These are phyloP conservation scores for Phrynocephalus guinanensis DNA, from an alignment of 2,797 vertebrate species.

Conservation along the genomic window DNA sequence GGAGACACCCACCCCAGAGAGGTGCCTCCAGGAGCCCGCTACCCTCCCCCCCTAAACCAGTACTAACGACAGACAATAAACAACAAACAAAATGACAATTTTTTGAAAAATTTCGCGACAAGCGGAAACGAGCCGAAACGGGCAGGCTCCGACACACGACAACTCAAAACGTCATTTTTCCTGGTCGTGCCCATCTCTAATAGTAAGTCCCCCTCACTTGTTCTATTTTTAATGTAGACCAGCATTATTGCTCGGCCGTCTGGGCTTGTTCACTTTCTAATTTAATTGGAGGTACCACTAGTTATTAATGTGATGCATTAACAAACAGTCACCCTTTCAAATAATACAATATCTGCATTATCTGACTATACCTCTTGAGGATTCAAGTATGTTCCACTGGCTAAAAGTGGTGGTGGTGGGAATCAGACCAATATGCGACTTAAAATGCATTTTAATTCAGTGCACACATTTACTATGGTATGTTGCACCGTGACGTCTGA, in stretches of 20 bases:
- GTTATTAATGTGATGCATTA: conserved; percentile 5
- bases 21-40: too few species aligned
- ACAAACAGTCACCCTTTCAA: conserved; percentile 23
- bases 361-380: background rate
- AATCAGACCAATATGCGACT: background rate
- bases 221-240: background rate
- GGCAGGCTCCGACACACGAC: too few species aligned
- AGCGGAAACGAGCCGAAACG: too few species aligned
- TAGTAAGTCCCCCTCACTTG: conserved; percentile 23
- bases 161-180: too few species aligned
- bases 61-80: too few species aligned
- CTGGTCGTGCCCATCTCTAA: too few species aligned
- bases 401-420: background rate
- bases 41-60: too few species aligned
- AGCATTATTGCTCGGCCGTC: background rate
- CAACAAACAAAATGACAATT: too few species aligned
- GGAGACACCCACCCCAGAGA: too few species aligned
- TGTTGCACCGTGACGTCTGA: conserved; percentile 56
- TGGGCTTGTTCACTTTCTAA: conserved; percentile 34
- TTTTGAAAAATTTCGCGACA: too few species aligned
- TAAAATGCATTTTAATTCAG: conserved; percentile 42
- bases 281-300: background rate
- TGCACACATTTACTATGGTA: conserved; percentile 28
- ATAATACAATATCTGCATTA: background rate
- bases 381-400: conserved; percentile 2